Evolutionary conservation across 2,888 invertebrate genomes (phyloP), one percentile per base, ranked within the genome.

Genomic region (Cryptus viduatorius): DNA sequence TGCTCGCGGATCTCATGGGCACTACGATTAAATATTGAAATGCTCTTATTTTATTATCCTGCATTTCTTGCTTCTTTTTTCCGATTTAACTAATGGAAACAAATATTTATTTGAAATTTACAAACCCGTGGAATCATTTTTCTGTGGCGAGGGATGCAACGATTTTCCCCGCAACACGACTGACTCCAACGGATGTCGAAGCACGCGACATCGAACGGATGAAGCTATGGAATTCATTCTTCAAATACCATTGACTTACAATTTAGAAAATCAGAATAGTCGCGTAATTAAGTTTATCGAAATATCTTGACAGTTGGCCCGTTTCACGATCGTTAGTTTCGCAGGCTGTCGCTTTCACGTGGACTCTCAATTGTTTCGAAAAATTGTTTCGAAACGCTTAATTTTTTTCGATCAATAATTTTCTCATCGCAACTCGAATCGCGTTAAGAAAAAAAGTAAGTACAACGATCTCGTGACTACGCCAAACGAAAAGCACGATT

Each of bases 301-400:
- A 69, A 44, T n/a, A 3, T 42, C 14, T 65, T 81, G 61, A 46
- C 53, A 56, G 75, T 19, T 67, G 56, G 37, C 78, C 29, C 42
- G 48, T 71, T 79, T 50, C 3, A 24, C 31, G 8, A 65, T 50
- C 48, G 42, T 24, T 31, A 59, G 69, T 56, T 46, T 72, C 59
- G 29, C 59, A 67, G 67, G 10, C 77, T 84, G 80, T 81, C 77
- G 72, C 46, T 76, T 84, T 83, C 71, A n/a, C 59, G 59, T 65
- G 71, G 89, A 88, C 71, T 85, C 84, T 88, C 87, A 86, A 79
- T 71, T 88, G 86, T 87, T 86, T 76, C 53, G 8, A 29, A 61
- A 7, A 86, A 79, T 71, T 88, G 86, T 87, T 86, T 76, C 53
- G 5, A 29, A 61, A 7, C n/a, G 31, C 67, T 50, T 48, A 61